Base-by-base conservation (phyloP, 1,140 invertebrate genomes). In the Micrasema longulum region DNA sequence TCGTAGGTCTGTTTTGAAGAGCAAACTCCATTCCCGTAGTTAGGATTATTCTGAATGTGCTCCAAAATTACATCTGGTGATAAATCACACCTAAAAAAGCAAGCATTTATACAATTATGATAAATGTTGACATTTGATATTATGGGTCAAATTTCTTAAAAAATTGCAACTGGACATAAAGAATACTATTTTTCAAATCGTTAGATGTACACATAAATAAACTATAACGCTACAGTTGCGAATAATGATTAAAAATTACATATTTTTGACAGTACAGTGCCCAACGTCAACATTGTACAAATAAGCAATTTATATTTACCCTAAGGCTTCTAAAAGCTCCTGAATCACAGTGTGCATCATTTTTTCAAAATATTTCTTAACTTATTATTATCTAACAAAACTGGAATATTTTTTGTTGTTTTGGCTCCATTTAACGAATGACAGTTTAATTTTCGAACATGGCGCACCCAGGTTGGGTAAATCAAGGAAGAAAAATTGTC, bases 1-100 rank as follows among this genome's bases (percentile, higher is more conserved):
- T 85, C 84, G 70, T 82, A 80, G 5, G 80, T 79, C 80, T 85
- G 82, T 74, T 84, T 85, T 0, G 79, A 74, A 20, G 83, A 80
- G 16, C 82, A 78, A 77, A 79, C 82, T 69, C 79, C 80, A 62
- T 83, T 84, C 14, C 82, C 82, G 65, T 84, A 83, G 72, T 83
- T 84, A 6, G 83, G 81, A 80, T 85, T 83, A 73, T 84, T 85
- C 74, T 84, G 82, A 66, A 85, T 82, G 71, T 83, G 83, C 63
- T 85, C 83, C 64, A 83, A 79, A 68, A 85, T 81, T 16, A 81
- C 80, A 76, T 84, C 84, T 22, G 79, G 80, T 70, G 84, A 82
- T 76, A 84, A 81, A 78, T 78, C 83, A 78, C 83, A 82, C 77
- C 84, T 85, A 77, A 62, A 82, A 83, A 76, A 78, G 11, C 11